Conservation (phyloP, 2,113 vertebrate genomes). For the Apaloderma vittatum region DNA sequence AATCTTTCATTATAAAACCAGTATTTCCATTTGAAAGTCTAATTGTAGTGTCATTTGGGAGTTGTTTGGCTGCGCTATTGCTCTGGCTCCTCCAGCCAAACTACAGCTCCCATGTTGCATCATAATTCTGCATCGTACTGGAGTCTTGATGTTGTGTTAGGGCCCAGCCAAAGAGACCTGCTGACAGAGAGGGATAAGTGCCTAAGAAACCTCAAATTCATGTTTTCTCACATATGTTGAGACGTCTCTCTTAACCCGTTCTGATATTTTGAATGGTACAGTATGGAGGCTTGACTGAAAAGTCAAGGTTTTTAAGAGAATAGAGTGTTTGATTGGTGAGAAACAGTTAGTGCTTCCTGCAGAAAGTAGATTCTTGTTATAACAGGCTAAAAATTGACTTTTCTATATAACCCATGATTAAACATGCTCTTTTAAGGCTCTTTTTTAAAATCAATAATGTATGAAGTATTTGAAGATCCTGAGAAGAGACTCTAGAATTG, state of each 20-base stretch:
- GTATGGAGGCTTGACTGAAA: neutral
- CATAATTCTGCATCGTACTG: neutral
- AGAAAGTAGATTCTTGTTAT: neutral
- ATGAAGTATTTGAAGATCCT: neutral
- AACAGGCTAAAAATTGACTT: neutral
- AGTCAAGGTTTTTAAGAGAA: neutral
- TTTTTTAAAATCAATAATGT: neutral
- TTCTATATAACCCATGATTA: neutral
- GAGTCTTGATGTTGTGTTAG: neutral
- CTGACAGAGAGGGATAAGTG: neutral
- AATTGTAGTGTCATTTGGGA: neutral
- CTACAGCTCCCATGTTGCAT: neutral
- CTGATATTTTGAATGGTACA: neutral
- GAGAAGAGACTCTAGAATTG: neutral
- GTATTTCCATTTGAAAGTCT: neutral
- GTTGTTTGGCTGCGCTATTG: neutral
- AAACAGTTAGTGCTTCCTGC: neutral
- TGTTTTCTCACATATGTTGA: neutral
- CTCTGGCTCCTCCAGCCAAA: neutral
- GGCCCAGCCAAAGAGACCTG: neutral
- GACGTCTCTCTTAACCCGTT: neutral
- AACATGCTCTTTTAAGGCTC: neutral
- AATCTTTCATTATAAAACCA: neutral
- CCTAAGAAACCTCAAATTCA: neutral
- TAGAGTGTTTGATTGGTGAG: neutral